A percentile compares a stretch with the other conserved stretches of the same genome.
These are phyloP conservation scores for Auanema freiburgensis DNA, from an alignment of 2,888 invertebrate species.

Conservation along the genomic window DNA sequence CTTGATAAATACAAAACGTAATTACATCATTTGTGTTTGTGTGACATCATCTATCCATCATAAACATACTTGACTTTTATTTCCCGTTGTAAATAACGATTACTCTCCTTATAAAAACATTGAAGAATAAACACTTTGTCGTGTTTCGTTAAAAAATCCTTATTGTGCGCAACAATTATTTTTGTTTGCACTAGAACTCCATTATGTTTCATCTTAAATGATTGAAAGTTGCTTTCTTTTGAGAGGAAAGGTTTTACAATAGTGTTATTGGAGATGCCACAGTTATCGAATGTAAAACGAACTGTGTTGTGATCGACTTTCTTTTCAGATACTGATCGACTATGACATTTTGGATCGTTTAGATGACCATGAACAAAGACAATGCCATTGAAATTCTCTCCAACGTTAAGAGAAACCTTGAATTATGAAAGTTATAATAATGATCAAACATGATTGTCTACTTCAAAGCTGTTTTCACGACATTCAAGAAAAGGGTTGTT, in stretches of 20 bases:
- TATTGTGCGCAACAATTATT: constrained; percentile 60
- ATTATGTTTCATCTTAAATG: constrained; percentile 49
- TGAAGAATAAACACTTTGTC: constrained; percentile 59
- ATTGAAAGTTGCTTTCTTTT: too few relatives aligned
- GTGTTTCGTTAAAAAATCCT: constrained; percentile 57
- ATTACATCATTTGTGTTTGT: background rate
- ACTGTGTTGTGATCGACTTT: constrained; percentile 43
- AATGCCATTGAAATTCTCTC: constrained; percentile 55
- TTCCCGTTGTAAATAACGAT: constrained; percentile 51
- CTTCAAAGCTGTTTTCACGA: too few relatives aligned
- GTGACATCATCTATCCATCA: constrained; percentile 3
- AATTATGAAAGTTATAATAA: too few relatives aligned
- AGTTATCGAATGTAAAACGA: constrained; percentile 52
- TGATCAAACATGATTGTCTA: too few relatives aligned
- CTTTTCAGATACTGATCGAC: constrained; percentile 30
- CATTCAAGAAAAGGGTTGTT: too few relatives aligned
- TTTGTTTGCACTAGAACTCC: constrained; percentile 57
- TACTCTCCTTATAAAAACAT: constrained; percentile 64
- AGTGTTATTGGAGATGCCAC: constrained; percentile 38
- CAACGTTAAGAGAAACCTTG: too few relatives aligned
- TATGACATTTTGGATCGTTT: constrained; percentile 49
- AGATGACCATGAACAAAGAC: constrained; percentile 59
- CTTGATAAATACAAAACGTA: background rate
- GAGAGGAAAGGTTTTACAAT: too few relatives aligned
- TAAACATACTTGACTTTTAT: constrained; percentile 53